Conservation (phyloP, 2,113 vertebrate species). For the Pholis gunnellus region DNA sequence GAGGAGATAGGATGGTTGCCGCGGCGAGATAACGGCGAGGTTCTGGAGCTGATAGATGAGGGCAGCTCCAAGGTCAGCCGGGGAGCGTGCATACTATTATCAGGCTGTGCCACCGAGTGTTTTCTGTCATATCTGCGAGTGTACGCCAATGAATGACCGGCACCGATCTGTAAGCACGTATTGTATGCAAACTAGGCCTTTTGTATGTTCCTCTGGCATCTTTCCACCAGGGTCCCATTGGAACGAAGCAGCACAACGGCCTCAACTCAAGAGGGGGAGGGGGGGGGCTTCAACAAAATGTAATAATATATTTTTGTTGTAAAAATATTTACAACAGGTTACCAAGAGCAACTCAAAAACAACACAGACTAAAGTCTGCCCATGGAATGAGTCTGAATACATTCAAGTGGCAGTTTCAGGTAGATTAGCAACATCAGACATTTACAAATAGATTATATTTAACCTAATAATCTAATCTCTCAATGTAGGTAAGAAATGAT, state of each 20-base stretch:
- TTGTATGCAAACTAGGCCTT: neutral
- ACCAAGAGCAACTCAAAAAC: neutral
- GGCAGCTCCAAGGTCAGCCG: constrained; percentile 65
- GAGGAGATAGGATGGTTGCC: constrained; percentile 34
- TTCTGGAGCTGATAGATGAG: constrained; percentile 59
- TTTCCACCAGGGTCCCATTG: neutral
- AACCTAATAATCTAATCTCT: neutral
- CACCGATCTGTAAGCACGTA: neutral
- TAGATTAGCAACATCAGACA: neutral
- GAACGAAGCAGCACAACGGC: neutral
- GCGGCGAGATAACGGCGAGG: constrained; percentile 51
- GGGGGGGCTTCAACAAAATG: neutral
- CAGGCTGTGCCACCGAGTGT: neutral
- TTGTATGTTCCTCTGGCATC: neutral
- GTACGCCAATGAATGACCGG: neutral
- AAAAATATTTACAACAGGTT: neutral
- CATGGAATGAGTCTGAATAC: neutral
- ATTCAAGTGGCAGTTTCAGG: neutral
- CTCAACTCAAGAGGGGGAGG: neutral
- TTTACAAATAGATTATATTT: neutral
- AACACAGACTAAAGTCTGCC: neutral
- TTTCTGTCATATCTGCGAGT: neutral
- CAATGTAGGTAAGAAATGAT: neutral
- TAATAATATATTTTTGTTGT: no score
- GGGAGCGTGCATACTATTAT: constrained; percentile 51